A percentile compares a stretch with the other conserved stretches of the same genome.
Conservation (phyloP, 35 echinoderm and acorn worm genomes). For the Antedon bifida region DNA sequence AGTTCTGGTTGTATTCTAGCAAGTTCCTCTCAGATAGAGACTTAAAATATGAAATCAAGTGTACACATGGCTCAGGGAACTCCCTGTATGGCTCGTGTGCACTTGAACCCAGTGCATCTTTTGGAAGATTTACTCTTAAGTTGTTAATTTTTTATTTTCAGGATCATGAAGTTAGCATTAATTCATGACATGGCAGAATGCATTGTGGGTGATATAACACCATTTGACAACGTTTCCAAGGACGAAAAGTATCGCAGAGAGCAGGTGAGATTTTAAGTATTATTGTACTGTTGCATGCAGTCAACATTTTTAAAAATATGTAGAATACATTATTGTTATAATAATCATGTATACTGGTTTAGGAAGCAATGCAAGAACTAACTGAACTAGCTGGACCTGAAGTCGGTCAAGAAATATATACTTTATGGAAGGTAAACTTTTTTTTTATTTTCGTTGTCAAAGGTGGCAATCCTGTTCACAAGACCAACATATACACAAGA, state of each 20-base stretch:
- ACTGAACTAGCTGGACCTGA: conserved; percentile 18
- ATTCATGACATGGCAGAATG: conserved; percentile 91
- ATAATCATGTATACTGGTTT: too few species aligned
- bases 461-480: too few species aligned
- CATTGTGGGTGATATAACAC: conserved; percentile 89
- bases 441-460: too few species aligned
- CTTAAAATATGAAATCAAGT: too few species aligned
- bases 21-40: too few species aligned
- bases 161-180: conserved; percentile 69
- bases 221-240: conserved; percentile 42
- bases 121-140: too few species aligned
- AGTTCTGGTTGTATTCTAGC: too few species aligned
- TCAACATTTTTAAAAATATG: background rate
- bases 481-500: too few species aligned
- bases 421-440: conserved; percentile 54
- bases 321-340: too few species aligned
- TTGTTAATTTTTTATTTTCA: background rate
- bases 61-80: too few species aligned
- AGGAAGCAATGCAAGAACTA: conserved; percentile 48
- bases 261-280: conserved; percentile 17
- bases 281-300: background rate
- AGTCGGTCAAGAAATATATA: conserved; percentile 27
- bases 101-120: too few species aligned
- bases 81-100: too few species aligned
- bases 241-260: conserved; percentile 81